A percentile compares a stretch with the other conserved stretches of the same genome.
phyloP scores from a whole-genome alignment of 2,113 vertebrate species.

The Rana temporaria region DNA sequence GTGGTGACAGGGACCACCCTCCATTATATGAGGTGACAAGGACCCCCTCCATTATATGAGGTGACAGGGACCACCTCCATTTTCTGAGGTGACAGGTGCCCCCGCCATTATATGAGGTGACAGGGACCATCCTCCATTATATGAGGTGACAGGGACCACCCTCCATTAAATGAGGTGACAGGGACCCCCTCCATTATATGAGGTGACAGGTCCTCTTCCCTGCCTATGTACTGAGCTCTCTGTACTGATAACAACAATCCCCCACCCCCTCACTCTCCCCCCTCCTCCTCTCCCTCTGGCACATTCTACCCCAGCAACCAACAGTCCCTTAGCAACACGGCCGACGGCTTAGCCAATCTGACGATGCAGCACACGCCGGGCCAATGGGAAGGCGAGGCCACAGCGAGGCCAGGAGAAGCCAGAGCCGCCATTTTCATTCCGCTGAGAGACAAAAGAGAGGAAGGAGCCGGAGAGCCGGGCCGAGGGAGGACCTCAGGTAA shows the following conservation, averaged over 20 bases:
- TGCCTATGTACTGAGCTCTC: not conserved
- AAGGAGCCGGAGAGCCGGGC: slow-evolving; percentile 8
- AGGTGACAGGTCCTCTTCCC: not conserved
- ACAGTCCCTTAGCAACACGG: slow-evolving; percentile 33
- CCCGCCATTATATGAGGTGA: too few relatives aligned
- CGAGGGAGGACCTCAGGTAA: slow-evolving; percentile 4
- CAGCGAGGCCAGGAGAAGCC: not conserved
- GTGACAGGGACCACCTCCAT: too few relatives aligned
- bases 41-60: too few relatives aligned
- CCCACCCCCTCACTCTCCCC: not conserved
- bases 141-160: too few relatives aligned
- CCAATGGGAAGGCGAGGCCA: slow-evolving; percentile 16
- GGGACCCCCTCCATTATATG: too few relatives aligned
- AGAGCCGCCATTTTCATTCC: slow-evolving; percentile 36
- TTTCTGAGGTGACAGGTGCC: too few relatives aligned
- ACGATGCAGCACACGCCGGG: not conserved
- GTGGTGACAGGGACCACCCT: too few relatives aligned
- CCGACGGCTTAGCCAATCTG: not conserved
- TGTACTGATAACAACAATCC: not conserved
- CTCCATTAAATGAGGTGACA: too few relatives aligned
- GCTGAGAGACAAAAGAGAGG: slow-evolving; percentile 42
- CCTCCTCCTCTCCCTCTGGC: not conserved
- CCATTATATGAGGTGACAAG: too few relatives aligned
- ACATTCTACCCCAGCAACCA: slow-evolving; percentile 21
- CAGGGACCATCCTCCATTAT: too few relatives aligned